Evolutionary conservation across 1,140 invertebrate genomes (phyloP), one percentile per base, ranked within the genome.

Genomic region (Xylocopa sonorina): DNA sequence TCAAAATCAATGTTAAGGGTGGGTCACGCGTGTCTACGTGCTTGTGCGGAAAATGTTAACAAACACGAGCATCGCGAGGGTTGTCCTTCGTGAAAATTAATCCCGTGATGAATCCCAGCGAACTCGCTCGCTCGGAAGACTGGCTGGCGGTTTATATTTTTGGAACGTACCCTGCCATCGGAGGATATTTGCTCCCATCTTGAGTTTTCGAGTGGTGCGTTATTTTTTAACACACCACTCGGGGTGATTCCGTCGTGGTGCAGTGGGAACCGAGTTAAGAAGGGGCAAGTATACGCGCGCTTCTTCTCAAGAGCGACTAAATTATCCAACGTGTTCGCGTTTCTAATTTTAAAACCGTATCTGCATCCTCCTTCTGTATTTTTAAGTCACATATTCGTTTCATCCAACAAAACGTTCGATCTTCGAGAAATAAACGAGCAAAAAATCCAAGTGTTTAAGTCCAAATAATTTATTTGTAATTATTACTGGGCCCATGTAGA

Each of bases 201-300:
- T 10, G 21, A 46, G 27, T 4, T 53, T 48, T 76, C 62, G 51
- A 76, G 73, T 67, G 62, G 41, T 27, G 48, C 34, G 73, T 67
- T 76, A 76, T 76, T 76, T 76, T 76, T 76, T 55, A 76, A 76
- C 63, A 76, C 63, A 14, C 34, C 73, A 76, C 73, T 76, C 38
- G 73, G 67, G 41, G 41, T 14, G 38, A 66, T 29, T 27, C 32
- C 43, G 29, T 63, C 58, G 58, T 63, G 24, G 16, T 3, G 0
- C 50, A 16, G n/a, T 24, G 14, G 43, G 3, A 41, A 18, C 46
- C 29, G 38, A 32, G 24, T 43, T 66, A n/a, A 41, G 24, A 75
- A 50, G 38, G 24, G 29, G 48, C 12, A 18, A 32, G 2, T 14
- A 6, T 51, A 21, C 3, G 4, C 5, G 38, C 21, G 6, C 14